Evolutionary conservation across 2,797 vertebrate species (phyloP).

Genomic region (Margarornis squamiger): DNA sequence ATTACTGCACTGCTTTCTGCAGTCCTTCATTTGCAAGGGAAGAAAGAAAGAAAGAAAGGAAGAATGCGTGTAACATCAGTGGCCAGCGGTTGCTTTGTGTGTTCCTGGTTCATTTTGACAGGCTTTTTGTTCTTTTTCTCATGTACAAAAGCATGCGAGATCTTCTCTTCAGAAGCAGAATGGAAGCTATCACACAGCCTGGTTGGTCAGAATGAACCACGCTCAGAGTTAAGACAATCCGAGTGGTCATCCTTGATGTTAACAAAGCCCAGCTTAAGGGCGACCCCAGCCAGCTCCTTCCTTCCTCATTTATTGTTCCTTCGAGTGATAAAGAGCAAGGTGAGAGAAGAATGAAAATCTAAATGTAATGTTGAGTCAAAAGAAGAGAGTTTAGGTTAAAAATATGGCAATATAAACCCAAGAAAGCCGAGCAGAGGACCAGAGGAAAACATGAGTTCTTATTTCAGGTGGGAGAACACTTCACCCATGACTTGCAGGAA

Average conservation of each 20-base stretch:
- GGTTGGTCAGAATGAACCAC: not conserved
- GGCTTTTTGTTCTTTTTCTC: not conserved
- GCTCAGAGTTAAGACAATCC: not conserved
- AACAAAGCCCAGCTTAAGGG: not conserved
- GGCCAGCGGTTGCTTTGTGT: not conserved
- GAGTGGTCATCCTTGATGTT: not conserved
- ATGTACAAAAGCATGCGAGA: not conserved
- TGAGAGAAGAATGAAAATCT: not conserved
- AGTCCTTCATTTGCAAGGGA: slow-evolving; percentile 4
- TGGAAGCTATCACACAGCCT: not conserved
- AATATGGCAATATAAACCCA: not conserved
- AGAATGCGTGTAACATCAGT: not conserved
- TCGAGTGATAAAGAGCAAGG: not conserved
- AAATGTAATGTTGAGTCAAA: not conserved
- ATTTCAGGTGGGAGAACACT: not conserved
- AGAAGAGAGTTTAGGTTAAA: not conserved
- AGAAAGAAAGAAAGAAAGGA: not conserved
- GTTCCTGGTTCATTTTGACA: not conserved
- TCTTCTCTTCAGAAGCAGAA: not conserved
- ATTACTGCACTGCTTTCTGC: slow-evolving; percentile 33
- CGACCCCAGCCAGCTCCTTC: not conserved
- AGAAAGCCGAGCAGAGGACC: not conserved
- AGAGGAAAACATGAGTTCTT: not conserved
- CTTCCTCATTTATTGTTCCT: not conserved
- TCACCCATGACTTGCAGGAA: not conserved